Evolutionary conservation across 2,888 invertebrate species (phyloP).

Genomic region (Micoletzkya japonica): DNA sequence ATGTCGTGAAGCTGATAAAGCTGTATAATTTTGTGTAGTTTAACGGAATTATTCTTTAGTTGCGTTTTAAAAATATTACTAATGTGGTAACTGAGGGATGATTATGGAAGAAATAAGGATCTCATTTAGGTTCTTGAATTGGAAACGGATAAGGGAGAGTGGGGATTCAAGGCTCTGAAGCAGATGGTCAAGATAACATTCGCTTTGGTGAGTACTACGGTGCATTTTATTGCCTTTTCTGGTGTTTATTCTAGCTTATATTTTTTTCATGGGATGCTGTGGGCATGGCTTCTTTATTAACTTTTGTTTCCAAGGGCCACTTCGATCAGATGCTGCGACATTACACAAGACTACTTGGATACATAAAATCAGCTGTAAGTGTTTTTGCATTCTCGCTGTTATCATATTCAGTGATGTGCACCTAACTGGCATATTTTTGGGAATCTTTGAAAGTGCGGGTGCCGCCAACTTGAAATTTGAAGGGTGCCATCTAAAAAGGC

Average conservation of each 20-base stretch:
- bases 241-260: neutral
- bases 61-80: too few species aligned
- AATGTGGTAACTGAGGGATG: neutral
- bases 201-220: constrained; percentile 76
- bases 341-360: constrained; percentile 92
- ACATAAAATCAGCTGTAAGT: constrained; percentile 88
- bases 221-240: neutral
- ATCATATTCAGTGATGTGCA: too few species aligned
- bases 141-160: constrained; percentile 98
- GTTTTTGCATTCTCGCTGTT: neutral
- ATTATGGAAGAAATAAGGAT: neutral
- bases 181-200: constrained; percentile 99
- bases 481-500: too few species aligned
- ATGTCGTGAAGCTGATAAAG: neutral
- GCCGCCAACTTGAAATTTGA: too few species aligned
- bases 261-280: neutral
- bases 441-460: too few species aligned
- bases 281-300: neutral
- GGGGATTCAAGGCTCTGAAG: constrained; percentile 99
- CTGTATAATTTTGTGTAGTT: neutral
- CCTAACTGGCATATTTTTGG: too few species aligned
- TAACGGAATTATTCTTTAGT: neutral
- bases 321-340: constrained; percentile 92
- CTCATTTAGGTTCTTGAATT: constrained; percentile 78
- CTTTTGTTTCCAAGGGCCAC: constrained; percentile 73